Evolutionary conservation across 2,113 vertebrate genomes (phyloP), one percentile per base, ranked within the genome.

Genomic region (Campylomormyrus numenius): DNA sequence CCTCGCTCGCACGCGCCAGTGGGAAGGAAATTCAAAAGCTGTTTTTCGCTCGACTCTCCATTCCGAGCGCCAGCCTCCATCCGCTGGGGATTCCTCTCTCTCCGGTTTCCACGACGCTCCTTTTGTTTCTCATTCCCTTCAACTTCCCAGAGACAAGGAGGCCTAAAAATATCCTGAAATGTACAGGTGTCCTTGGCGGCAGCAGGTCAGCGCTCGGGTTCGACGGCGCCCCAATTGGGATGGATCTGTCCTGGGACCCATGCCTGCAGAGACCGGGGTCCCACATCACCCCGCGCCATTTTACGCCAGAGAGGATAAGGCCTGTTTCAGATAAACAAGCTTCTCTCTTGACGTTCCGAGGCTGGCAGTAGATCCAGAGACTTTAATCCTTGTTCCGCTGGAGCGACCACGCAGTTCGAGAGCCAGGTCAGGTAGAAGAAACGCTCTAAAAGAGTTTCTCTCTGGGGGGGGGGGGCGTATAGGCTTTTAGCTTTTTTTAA

Each of bases 391-490:
- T 31, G 27, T 74, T 80, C 46, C 9, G 27, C 31, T 19, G 13
- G n/a, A 74, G 21, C 11, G 7, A 80, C n/a, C 66, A 35, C 15
- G 6, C 27, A 31, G 31, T 84, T 56, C 31, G 31, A 13, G 42
- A 52, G 88, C 88, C 88, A 84, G 88, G 31, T 89, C 74, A 80
- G 48, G 66, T 74, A 52, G 17, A 80, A 39, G 49, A 53, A 87
- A 53, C 1, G 31, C 85, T 87, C 2, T 86, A 27, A 42, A 24
- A 53, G 88, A 35, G 66, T 53, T n/a, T 80, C n/a, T 77, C 10
- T 27, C 9, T 19, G 3, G 7, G 66, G 27, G 49, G 1, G n/a
- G 39, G 39, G 39, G 39, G 39, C 31, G 31, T 3, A 42, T 7
- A 7, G 45, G 88, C 24, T 15, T 70, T 88, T 27, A 2, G 21